Conservation (phyloP, 1,140 invertebrate genomes). For the Calosoma granatense region DNA sequence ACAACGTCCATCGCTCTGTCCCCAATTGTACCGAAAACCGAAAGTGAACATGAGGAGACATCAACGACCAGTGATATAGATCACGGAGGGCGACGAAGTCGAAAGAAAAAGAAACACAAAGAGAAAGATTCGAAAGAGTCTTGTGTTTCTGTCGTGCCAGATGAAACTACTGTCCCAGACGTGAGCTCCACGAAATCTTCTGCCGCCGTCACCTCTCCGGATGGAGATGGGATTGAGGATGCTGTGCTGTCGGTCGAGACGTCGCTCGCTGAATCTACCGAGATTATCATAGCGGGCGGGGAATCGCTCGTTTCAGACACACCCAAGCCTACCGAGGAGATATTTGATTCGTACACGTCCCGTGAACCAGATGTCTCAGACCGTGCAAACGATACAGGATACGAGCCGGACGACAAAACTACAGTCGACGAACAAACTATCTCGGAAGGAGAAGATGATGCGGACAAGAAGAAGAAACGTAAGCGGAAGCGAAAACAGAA, state of each 20-base stretch:
- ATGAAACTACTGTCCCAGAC: constrained; percentile 17
- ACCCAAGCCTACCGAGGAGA: constrained; percentile 41
- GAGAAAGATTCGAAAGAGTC: constrained; percentile 14
- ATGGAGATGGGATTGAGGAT: constrained; percentile 24
- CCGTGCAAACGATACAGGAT: constrained; percentile 37
- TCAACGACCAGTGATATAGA: constrained; percentile 36
- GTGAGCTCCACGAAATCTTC: background rate
- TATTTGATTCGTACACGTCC: constrained; percentile 36
- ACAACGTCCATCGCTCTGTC: constrained; percentile 16
- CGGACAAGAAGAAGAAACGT: constrained; percentile 32
- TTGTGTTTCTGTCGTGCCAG: constrained; percentile 19
- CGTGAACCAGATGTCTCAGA: constrained; percentile 31
- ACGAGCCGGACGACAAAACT: constrained; percentile 46
- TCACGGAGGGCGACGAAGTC: constrained; percentile 33
- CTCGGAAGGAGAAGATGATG: constrained; percentile 31
- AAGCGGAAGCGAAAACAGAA: constrained; percentile 47
- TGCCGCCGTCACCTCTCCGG: constrained; percentile 17
- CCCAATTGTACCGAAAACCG: constrained; percentile 28
- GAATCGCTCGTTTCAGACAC: constrained; percentile 37
- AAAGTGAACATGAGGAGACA: constrained; percentile 26
- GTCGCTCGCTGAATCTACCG: constrained; percentile 49
- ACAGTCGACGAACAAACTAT: constrained; percentile 41
- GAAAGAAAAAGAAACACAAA: constrained; percentile 42
- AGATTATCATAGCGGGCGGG: constrained; percentile 40
- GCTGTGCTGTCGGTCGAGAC: constrained; percentile 30